Conservation (phyloP, 2,113 vertebrate species). For the Heliornis fulica region DNA sequence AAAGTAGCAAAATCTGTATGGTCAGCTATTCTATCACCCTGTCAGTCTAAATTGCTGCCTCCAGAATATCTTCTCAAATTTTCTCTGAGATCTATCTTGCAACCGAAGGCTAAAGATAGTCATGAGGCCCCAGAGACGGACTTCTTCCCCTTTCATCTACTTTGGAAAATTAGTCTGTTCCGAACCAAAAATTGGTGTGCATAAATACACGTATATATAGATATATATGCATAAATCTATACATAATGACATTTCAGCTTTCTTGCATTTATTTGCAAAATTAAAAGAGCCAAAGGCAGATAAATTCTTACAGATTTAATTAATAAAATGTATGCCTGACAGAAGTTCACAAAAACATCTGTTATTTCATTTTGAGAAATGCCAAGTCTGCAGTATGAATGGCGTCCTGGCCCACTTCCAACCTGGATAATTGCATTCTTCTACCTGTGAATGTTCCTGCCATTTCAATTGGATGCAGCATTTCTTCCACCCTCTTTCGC, state of each 20-base stretch:
- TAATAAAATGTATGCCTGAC: background rate
- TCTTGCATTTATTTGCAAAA: background rate
- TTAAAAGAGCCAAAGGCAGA: background rate
- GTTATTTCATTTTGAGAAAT: constrained; percentile 32
- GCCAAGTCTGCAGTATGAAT: background rate
- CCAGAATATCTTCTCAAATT: background rate
- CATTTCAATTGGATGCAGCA: background rate
- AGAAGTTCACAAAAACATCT: constrained; percentile 33
- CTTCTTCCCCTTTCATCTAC: background rate
- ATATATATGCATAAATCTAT: background rate
- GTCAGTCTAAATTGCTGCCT: background rate
- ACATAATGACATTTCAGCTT: background rate
- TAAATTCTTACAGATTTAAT: background rate
- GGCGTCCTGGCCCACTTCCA: constrained; percentile 9
- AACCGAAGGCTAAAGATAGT: background rate
- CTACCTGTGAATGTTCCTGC: constrained; percentile 18
- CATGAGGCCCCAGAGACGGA: background rate
- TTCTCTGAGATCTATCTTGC: background rate
- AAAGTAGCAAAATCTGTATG: background rate
- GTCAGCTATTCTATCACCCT: background rate
- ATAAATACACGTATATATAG: background rate
- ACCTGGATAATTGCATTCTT: constrained; percentile 22
- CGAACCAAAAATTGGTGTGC: background rate
- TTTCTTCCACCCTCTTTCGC: background rate
- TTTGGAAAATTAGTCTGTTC: background rate